Percentiles rank a stretch among this genome's conserved stretches.
These are phyloP conservation scores for Pteruthius melanotis DNA, from an alignment of 2,113 vertebrate genomes.

Conservation along the genomic window DNA sequence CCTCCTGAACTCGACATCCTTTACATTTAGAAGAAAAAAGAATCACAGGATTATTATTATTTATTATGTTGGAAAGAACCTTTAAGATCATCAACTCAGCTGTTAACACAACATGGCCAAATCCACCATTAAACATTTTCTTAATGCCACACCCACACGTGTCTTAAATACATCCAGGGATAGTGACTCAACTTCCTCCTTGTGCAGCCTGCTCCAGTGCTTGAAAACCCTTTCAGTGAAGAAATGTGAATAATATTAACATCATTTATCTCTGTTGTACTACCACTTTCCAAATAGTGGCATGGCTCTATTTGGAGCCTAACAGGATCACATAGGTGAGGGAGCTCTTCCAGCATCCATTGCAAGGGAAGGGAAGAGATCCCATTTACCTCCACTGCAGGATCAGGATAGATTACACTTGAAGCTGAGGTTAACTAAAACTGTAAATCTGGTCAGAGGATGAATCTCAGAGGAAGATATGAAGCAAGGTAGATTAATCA, in stretches of 20 bases:
- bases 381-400: neutral
- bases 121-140: neutral
- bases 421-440: neutral
- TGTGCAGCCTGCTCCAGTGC: neutral
- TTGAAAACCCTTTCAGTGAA: neutral
- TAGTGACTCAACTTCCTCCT: neutral
- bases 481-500: neutral
- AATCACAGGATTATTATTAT: neutral
- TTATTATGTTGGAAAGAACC: fast-evolving
- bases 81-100: neutral
- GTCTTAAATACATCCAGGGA: neutral
- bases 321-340: neutral
- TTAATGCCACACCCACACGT: neutral
- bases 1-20: neutral
- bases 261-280: neutral
- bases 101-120: neutral
- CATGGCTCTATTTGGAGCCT: neutral
- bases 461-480: constrained; percentile 10
- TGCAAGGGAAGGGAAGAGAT: neutral
- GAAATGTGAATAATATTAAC: neutral
- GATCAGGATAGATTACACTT: neutral
- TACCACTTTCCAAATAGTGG: neutral
- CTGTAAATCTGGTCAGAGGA: neutral
- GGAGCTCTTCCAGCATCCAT: neutral
- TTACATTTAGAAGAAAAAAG: neutral